Evolutionary conservation across 1,140 invertebrate genomes (phyloP).

Genomic region (Sitodiplosis mosellana): DNA sequence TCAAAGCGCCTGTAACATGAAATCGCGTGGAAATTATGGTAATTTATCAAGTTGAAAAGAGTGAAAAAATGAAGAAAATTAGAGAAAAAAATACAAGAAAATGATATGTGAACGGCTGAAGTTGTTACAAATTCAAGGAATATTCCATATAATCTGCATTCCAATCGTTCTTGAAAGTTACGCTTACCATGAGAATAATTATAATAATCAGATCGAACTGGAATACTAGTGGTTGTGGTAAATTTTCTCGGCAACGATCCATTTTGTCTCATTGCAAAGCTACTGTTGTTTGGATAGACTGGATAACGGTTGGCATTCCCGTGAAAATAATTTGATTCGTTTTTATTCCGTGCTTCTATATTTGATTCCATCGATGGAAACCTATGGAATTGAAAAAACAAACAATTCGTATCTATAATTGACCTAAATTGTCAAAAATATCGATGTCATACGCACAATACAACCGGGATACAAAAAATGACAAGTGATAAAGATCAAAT

Average conservation of each 20-base stretch:
- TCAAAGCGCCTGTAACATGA: neutral
- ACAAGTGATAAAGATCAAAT: no score
- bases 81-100: neutral
- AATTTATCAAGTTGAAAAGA: neutral
- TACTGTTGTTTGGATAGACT: neutral
- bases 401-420: neutral
- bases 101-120: neutral
- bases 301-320: neutral
- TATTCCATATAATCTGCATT: no score
- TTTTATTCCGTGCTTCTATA: neutral
- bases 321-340: neutral
- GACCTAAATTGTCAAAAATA: no score
- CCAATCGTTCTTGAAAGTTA: no score
- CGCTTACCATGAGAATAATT: neutral
- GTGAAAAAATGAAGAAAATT: neutral
- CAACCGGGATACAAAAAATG: no score
- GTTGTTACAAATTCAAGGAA: no score
- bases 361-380: constrained; percentile 1
- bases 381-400: neutral
- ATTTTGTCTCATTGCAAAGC: neutral
- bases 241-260: neutral
- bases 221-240: neutral
- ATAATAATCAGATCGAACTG: neutral
- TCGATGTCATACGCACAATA: no score
- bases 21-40: neutral